Conservation (phyloP, 92 coral and sea anemone species). For the Palythoa caribaeorum region DNA sequence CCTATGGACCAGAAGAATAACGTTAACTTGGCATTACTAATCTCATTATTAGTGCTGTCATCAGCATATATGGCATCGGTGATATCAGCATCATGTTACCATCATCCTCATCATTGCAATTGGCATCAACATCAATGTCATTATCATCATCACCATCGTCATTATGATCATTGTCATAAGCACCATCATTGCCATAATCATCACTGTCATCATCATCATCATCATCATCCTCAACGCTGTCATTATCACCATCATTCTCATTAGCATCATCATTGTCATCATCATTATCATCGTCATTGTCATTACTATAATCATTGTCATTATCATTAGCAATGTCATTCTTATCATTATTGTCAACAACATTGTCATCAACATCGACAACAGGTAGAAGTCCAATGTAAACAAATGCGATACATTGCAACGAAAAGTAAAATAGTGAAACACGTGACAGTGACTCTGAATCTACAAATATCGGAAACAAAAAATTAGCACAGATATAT, state of each 20-base stretch:
- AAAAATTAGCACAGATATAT: background rate
- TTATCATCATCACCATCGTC: background rate
- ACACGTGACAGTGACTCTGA: no score
- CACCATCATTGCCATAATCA: background rate
- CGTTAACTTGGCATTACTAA: background rate
- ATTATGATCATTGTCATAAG: background rate
- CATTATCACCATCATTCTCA: background rate
- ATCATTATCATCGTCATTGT: no score
- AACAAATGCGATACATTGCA: background rate
- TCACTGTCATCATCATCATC: background rate
- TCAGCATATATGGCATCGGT: background rate
- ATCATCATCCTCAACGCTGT: background rate
- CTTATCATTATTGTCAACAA: no score
- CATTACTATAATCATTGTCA: no score
- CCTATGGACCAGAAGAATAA: slow-evolving; percentile 56
- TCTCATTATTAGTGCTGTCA: background rate
- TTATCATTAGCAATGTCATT: no score
- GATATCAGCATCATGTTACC: background rate
- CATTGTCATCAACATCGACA: no score
- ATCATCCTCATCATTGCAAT: background rate
- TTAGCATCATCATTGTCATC: no score
- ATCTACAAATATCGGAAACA: background rate
- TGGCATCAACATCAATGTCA: background rate
- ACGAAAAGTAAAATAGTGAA: background rate
- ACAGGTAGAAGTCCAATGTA: no score